Base-by-base conservation (phyloP, 1,140 invertebrate genomes). In the Pseudomyrmex sp. region DNA sequence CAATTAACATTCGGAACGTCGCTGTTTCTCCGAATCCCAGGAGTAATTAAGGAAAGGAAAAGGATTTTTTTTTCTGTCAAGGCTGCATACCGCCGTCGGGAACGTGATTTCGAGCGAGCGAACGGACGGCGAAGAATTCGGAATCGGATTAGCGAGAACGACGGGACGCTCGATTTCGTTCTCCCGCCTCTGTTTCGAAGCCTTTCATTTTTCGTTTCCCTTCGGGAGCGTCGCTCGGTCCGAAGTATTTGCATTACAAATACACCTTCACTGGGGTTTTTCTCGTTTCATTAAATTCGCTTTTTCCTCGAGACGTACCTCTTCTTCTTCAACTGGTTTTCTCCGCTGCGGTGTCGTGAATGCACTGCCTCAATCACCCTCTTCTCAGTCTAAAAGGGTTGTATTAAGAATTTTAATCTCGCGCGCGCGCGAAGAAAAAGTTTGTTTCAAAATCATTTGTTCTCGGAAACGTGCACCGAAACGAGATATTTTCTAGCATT, bases 211-310 rank as follows among this genome's bases (percentile, higher is more conserved):
- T 91, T 89, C 82, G 59, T 48, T 35, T 35, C 79, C 82, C 84
- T 74, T 1, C 46, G 82, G 50, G 66, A 66, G 62, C 44, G 35
- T 58, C 26, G 62, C 35, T 13, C 62, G 68, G 35, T 35, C 35
- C 35, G 35, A 35, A 35, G 61, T 87, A 92, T 92, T 92, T 92
- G 91, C 88, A 92, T 92, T 88, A 91, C 91, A 92, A 92, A 92
- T 92, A 84, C 80, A 84, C 69, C 79, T 84, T 90, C 59, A 62
- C 59, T 66, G 82, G 26, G 46, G 54, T 77, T 90, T 88, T 89
- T 88, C 59, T 76, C 85, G 88, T 90, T 92, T 92, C 91, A 91
- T 92, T 90, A 88, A 90, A 90, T 90, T 66, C 82, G 69, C 68
- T 86, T 84, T 85, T 84, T 82, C 59, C 56, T 65, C 59, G 58